Conservation (phyloP, 2,797 vertebrate genomes). For the Clarias platycephalus region DNA sequence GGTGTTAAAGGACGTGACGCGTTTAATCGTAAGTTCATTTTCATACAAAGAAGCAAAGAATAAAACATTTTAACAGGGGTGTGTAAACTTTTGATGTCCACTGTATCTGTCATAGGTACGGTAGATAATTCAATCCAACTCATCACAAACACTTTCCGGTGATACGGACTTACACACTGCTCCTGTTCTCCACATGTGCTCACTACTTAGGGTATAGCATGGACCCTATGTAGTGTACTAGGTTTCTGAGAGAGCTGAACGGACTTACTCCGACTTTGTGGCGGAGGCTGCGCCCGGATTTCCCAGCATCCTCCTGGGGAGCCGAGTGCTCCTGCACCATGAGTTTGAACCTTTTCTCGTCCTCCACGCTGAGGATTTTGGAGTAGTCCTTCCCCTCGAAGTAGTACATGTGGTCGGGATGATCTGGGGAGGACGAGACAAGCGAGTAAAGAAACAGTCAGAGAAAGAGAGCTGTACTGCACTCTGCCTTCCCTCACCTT, state of each 20-base stretch:
- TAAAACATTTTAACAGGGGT: not conserved
- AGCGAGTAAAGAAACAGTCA: too few relatives aligned
- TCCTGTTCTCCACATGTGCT: not conserved
- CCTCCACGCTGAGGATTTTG: constrained; percentile 82
- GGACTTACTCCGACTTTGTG: constrained; percentile 77
- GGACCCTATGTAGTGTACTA: not conserved
- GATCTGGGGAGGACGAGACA: constrained; percentile 68
- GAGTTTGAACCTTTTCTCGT: constrained; percentile 78
- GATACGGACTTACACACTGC: not conserved
- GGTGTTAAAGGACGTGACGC: not conserved
- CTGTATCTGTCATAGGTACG: not conserved
- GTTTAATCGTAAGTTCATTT: not conserved
- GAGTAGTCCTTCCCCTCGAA: constrained; percentile 95
- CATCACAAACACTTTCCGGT: not conserved
- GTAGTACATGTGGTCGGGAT: constrained; percentile 89
- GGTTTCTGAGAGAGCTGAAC: not conserved
- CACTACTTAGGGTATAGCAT: not conserved
- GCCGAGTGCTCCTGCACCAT: constrained; percentile 79
- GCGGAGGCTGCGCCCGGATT: constrained; percentile 77
- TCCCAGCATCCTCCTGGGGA: constrained; percentile 63
- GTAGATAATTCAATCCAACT: not conserved
- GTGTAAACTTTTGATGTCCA: not conserved
- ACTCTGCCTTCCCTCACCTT: constrained; percentile 56
- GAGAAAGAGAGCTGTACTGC: constrained; percentile 8
- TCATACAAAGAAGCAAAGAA: not conserved